Conservation (phyloP, 1,140 invertebrate genomes). For the Lepidurus apus region DNA sequence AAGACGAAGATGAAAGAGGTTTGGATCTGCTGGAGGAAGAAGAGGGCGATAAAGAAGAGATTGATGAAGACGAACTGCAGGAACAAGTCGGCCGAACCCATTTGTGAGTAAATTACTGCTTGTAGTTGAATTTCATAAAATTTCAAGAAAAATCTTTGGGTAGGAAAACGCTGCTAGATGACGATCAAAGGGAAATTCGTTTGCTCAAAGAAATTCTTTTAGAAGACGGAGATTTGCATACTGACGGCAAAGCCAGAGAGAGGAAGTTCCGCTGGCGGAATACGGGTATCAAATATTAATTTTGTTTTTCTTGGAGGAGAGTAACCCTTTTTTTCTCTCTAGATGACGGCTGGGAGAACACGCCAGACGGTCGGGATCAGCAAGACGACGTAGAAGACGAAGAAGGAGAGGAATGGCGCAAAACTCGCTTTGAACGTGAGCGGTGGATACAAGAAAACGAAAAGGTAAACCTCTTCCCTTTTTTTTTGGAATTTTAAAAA, state of each 20-base stretch:
- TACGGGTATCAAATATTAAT: conserved; percentile 49
- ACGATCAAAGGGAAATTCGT: conserved; percentile 71
- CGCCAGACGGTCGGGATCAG: conserved; percentile 58
- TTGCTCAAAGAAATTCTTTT: conserved; percentile 73
- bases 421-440: conserved; percentile 49
- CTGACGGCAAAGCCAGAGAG: conserved; percentile 60
- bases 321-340: background rate
- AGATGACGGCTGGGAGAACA: conserved; percentile 47
- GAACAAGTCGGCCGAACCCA: conserved; percentile 64
- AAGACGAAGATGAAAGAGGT: conserved; percentile 67
- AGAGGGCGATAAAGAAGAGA: conserved; percentile 66
- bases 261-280: conserved; percentile 77
- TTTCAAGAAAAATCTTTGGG: conserved; percentile 33
- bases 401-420: conserved; percentile 48
- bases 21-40: conserved; percentile 68
- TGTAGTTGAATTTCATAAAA: background rate
- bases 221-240: conserved; percentile 78
- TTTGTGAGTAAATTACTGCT: conserved; percentile 48
- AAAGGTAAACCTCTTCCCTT: conserved; percentile 32
- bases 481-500: background rate
- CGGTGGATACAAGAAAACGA: conserved; percentile 46
- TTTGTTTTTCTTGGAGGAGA: background rate
- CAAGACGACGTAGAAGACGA: conserved; percentile 45
- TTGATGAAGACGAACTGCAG: conserved; percentile 60
- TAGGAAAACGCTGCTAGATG: conserved; percentile 67